Conservation (phyloP, 2,888 invertebrate species). For the Rotaria magnacalcarata region DNA sequence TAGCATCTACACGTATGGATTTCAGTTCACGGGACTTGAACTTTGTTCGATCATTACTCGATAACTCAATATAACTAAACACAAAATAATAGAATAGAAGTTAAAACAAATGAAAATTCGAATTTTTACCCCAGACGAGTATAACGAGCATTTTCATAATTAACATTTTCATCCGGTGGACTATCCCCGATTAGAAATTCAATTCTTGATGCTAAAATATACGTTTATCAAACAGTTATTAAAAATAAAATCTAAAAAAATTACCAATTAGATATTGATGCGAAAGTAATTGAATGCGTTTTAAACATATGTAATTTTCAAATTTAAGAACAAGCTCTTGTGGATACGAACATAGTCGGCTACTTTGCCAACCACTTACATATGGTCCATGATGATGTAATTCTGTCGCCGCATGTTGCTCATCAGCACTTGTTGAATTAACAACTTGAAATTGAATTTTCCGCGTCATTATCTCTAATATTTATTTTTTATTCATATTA, state of each 20-base stretch:
- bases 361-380: conserved; percentile 77
- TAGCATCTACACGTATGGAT: conserved; percentile 75
- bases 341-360: conserved; percentile 69
- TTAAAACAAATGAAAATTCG: not conserved
- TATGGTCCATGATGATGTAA: conserved; percentile 82
- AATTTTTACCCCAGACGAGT: conserved; percentile 58
- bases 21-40: conserved; percentile 77
- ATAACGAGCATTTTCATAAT: conserved; percentile 57
- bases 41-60: conserved; percentile 73
- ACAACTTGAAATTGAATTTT: conserved; percentile 78
- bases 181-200: conserved; percentile 69
- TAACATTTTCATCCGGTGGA: conserved; percentile 53
- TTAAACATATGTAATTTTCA: conserved; percentile 70
- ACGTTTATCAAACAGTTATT: not conserved
- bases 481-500: not conserved
- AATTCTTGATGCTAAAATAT: conserved; percentile 66
- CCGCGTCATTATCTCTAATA: conserved; percentile 68
- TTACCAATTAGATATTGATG: conserved; percentile 77
- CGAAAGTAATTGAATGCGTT: conserved; percentile 81
- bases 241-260: not conserved
- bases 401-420: conserved; percentile 76
- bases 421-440: conserved; percentile 78
- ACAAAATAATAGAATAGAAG: not conserved
- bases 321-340: conserved; percentile 82
- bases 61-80: conserved; percentile 70